phyloP scores from a whole-genome alignment of 2,888 invertebrate genomes.

The Lasius fuliginosus region DNA sequence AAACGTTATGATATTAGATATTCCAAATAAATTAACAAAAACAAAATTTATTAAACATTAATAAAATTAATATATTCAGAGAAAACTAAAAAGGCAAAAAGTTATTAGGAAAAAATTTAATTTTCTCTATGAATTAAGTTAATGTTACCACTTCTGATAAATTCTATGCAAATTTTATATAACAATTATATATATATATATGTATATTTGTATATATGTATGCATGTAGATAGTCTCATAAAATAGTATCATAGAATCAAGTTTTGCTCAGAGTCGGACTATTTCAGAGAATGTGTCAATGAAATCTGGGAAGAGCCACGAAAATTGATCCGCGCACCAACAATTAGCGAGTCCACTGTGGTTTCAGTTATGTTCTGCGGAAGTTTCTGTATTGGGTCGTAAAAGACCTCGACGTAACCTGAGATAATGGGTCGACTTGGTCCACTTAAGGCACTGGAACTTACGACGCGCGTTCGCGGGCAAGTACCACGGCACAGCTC shows the following conservation, averaged over 20 bases:
- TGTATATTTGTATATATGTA: background rate
- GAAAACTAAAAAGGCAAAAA: background rate
- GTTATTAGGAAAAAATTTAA: background rate
- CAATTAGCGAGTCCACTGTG: conserved; percentile 79
- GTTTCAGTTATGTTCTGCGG: conserved; percentile 73
- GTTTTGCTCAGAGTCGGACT: background rate
- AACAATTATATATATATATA: background rate
- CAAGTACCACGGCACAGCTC: conserved; percentile 64
- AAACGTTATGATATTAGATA: background rate
- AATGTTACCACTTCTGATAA: background rate
- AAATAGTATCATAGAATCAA: background rate
- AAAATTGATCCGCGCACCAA: conserved; percentile 76
- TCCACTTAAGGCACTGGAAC: conserved; percentile 76
- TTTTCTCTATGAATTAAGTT: background rate
- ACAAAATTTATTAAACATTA: background rate
- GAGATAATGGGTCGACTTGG: conserved; percentile 80
- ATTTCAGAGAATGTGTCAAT: conserved; percentile 24
- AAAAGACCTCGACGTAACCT: conserved; percentile 77
- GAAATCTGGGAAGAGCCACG: conserved; percentile 22
- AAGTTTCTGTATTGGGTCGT: conserved; percentile 78
- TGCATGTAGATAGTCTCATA: background rate
- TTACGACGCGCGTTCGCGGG: conserved; percentile 72
- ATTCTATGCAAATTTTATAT: background rate
- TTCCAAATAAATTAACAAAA: background rate
- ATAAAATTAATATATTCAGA: background rate